phyloP scores from a whole-genome alignment of 2,888 invertebrate genomes.

The Cataglyphis livida region DNA sequence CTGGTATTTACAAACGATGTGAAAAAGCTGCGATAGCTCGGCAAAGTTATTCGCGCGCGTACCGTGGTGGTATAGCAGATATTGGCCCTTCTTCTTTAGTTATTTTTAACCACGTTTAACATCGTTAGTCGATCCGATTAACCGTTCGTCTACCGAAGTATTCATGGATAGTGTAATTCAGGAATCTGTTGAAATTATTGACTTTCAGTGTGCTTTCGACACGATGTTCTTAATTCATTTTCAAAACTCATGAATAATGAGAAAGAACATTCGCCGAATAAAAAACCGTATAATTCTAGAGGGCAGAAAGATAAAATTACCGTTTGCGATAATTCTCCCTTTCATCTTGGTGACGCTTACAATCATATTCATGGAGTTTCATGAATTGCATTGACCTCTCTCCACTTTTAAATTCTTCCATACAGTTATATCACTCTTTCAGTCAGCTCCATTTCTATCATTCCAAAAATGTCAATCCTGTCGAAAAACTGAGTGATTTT shows the following conservation, averaged over 20 bases:
- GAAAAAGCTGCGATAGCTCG: constrained; percentile 42
- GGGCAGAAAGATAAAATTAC: constrained; percentile 38
- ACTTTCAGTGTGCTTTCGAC: neutral
- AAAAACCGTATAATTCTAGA: constrained; percentile 15
- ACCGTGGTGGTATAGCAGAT: neutral
- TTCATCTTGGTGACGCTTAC: constrained; percentile 27
- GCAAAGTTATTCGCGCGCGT: constrained; percentile 2
- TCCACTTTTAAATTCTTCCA: constrained; percentile 40
- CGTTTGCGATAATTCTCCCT: constrained; percentile 46
- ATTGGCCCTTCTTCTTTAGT: constrained; percentile 8
- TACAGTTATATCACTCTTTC: neutral
- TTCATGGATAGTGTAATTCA: constrained; percentile 1
- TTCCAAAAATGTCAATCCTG: constrained; percentile 11
- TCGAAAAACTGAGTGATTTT: constrained; percentile 13
- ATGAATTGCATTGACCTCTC: constrained; percentile 49
- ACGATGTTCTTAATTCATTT: constrained; percentile 11
- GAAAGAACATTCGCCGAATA: neutral
- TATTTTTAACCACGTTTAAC: constrained; percentile 2
- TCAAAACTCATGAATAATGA: constrained; percentile 25
- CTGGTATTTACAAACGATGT: constrained; percentile 35
- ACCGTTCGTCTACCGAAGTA: constrained; percentile 8
- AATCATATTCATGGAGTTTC: constrained; percentile 51
- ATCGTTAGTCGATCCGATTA: constrained; percentile 1
- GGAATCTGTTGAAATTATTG: neutral
- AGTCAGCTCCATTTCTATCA: neutral